Evolutionary conservation across 1,140 invertebrate species (phyloP).

Genomic region (Calliopsis andreniformis): DNA sequence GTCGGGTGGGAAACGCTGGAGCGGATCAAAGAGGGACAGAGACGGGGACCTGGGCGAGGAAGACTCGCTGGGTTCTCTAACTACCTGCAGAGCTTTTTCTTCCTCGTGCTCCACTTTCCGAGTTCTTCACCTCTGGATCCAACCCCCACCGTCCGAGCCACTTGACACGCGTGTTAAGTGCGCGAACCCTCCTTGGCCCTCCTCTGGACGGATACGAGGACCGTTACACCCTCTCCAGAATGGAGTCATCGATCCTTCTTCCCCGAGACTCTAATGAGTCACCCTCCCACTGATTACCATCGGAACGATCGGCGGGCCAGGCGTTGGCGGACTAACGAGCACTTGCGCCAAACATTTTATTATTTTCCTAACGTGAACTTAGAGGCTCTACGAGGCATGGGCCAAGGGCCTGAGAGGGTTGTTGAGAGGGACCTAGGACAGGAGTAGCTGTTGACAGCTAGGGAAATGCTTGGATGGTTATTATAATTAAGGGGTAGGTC

Average conservation of each 20-base stretch:
- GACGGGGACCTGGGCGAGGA: background rate
- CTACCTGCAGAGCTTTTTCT: conserved; percentile 40
- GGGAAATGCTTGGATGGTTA: too few relatives aligned
- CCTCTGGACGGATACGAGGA: background rate
- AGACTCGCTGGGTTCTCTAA: conserved; percentile 23
- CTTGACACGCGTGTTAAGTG: conserved; percentile 70
- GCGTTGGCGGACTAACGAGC: conserved; percentile 16
- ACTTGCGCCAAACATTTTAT: background rate
- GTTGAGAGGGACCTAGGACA: too few relatives aligned
- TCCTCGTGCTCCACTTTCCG: conserved; percentile 67
- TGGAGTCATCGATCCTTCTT: conserved; percentile 29
- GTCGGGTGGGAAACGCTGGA: background rate
- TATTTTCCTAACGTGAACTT: background rate
- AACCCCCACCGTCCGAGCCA: conserved; percentile 27
- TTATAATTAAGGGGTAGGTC: too few relatives aligned
- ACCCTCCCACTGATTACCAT: conserved; percentile 1
- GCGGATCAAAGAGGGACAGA: background rate
- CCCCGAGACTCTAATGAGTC: background rate
- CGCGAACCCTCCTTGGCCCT: conserved; percentile 53
- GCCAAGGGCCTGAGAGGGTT: background rate
- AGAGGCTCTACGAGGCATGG: background rate
- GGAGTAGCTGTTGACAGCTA: too few relatives aligned
- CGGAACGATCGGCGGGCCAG: conserved; percentile 5
- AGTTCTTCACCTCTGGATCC: conserved; percentile 55
- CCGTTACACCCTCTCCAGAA: background rate